Evolutionary conservation across 2,888 invertebrate genomes (phyloP).

Genomic region (Andrena dorsata): DNA sequence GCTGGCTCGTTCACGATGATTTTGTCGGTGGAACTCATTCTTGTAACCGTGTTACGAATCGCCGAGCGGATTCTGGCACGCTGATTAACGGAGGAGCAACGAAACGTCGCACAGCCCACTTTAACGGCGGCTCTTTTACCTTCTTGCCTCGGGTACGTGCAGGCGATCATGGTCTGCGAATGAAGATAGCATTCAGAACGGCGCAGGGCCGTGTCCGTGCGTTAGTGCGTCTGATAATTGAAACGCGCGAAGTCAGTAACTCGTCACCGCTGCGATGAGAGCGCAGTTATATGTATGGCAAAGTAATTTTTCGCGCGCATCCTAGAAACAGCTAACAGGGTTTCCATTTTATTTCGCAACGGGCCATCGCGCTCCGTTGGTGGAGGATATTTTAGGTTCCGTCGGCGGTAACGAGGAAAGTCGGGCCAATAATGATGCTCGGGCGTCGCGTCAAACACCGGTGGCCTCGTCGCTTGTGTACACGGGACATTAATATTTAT

Average conservation of each 20-base stretch:
- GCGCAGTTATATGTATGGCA: conserved; percentile 13
- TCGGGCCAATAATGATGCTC: conserved; percentile 20
- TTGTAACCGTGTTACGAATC: conserved; percentile 38
- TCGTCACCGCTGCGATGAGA: not conserved
- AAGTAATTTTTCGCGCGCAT: not conserved
- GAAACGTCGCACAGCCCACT: conserved; percentile 34
- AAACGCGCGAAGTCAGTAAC: conserved; percentile 7
- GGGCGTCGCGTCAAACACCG: conserved; percentile 4
- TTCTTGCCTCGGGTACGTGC: not conserved
- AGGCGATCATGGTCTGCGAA: not conserved
- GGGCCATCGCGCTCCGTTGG: too few relatives aligned
- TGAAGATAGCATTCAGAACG: conserved; percentile 21
- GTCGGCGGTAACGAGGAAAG: not conserved
- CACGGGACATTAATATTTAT: conserved; percentile 67
- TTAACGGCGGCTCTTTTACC: conserved; percentile 4
- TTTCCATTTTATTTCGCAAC: conserved; percentile 7
- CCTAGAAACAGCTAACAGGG: conserved; percentile 9
- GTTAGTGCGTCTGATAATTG: conserved; percentile 14
- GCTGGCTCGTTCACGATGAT: conserved; percentile 47
- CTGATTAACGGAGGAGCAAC: conserved; percentile 3
- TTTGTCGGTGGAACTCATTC: conserved; percentile 30
- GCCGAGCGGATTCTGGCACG: conserved; percentile 23
- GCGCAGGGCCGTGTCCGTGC: conserved; percentile 23
- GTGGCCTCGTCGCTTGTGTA: conserved; percentile 1
- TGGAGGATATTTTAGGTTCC: conserved; percentile 8